A percentile compares a stretch with the other conserved stretches of the same genome.
These are phyloP conservation scores for Epinotia ramella DNA, from an alignment of 2,888 invertebrate species.

Conservation along the genomic window DNA sequence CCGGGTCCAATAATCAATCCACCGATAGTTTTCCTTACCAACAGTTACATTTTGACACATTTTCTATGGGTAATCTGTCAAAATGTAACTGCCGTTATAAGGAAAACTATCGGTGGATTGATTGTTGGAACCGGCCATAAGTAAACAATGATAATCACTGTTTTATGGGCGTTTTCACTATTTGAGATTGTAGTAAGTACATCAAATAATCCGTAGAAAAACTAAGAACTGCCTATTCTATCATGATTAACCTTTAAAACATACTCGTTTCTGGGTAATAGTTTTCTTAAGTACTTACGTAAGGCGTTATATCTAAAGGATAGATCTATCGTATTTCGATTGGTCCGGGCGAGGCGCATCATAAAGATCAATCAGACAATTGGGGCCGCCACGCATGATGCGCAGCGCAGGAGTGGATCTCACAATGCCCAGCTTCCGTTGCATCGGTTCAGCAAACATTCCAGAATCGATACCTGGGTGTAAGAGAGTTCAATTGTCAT, in stretches of 20 bases:
- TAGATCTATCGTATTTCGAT: slow-evolving; percentile 54
- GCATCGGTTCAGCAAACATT: slow-evolving; percentile 56
- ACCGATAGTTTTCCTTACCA: too few species aligned
- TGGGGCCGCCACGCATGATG: slow-evolving; percentile 78
- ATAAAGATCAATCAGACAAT: slow-evolving; percentile 84
- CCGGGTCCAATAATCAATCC: too few species aligned
- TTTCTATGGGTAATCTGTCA: too few species aligned
- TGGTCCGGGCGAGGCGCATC: slow-evolving; percentile 65
- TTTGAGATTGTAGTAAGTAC: too few species aligned
- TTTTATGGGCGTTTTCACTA: too few species aligned
- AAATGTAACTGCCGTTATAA: too few species aligned
- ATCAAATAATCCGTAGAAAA: too few species aligned
- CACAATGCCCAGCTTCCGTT: slow-evolving; percentile 70
- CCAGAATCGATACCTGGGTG: slow-evolving; percentile 31
- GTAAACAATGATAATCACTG: too few species aligned
- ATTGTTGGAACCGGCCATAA: too few species aligned
- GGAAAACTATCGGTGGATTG: too few species aligned
- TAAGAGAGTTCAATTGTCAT: neutral
- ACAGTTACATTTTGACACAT: too few species aligned
- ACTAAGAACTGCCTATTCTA: too few species aligned
- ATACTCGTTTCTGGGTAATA: neutral
- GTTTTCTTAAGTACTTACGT: neutral
- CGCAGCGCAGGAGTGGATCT: slow-evolving; percentile 75
- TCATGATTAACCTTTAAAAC: neutral
- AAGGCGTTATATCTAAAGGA: slow-evolving; percentile 8